phyloP scores from a whole-genome alignment of 2,113 vertebrate genomes.

The Rhombomys opimus region DNA sequence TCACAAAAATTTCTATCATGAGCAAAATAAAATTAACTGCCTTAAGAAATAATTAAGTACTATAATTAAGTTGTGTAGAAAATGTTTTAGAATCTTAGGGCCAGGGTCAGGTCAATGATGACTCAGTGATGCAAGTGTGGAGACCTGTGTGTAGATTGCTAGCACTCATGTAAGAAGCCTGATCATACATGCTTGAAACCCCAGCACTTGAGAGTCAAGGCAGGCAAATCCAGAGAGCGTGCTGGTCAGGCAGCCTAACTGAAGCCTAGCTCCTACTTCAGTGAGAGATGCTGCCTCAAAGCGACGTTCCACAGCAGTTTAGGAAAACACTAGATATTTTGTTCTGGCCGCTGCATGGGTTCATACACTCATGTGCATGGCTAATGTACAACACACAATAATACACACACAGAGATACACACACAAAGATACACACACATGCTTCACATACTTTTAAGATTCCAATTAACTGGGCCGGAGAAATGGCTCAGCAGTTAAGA shows the following conservation, averaged over 20 bases:
- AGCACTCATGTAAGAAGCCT: background rate
- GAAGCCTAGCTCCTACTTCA: background rate
- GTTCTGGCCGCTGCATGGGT: background rate
- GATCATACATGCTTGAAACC: background rate
- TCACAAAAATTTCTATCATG: background rate
- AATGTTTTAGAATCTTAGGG: background rate
- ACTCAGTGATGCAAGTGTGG: background rate
- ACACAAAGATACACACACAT: background rate
- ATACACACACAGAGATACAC: background rate
- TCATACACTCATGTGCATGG: background rate
- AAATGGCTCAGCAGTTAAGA: background rate
- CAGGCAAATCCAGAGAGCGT: background rate
- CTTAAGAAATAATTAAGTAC: constrained; percentile 37
- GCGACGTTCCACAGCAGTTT: background rate
- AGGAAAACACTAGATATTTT: background rate
- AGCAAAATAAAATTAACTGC: constrained; percentile 15
- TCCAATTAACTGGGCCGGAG: background rate
- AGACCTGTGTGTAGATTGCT: background rate
- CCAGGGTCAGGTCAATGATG: background rate
- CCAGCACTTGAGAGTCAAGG: background rate
- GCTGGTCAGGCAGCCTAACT: background rate
- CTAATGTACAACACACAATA: background rate
- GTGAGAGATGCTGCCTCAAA: too few relatives aligned
- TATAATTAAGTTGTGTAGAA: background rate
- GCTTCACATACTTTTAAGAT: background rate